These are phyloP conservation scores for Drosophila eugracilis DNA, from an alignment of 1,140 invertebrate genomes.

Conservation along the genomic window DNA sequence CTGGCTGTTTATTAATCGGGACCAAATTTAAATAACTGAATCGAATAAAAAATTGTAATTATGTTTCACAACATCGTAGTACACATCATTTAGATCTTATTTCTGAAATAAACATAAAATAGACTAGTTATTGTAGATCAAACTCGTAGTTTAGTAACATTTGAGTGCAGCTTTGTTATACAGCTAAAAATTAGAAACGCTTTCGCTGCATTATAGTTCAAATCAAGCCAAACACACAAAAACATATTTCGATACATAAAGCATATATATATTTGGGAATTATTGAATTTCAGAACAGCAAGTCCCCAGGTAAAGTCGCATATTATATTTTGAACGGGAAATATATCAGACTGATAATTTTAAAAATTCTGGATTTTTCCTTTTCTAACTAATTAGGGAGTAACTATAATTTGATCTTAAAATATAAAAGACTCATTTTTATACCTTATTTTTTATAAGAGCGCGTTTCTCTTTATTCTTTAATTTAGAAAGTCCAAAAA, in stretches of 20 bases:
- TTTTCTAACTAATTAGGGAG: not conserved
- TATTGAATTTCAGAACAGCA: conserved; percentile 2
- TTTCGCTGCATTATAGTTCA: conserved; percentile 51
- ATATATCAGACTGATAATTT: not conserved
- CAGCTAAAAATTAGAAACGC: conserved; percentile 54
- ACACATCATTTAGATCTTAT: conserved; percentile 26
- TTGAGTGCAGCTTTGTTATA: conserved; percentile 41
- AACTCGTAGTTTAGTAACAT: conserved; percentile 56
- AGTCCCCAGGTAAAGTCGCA: conserved; percentile 13
- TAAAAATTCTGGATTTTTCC: not conserved
- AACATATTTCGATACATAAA: conserved; percentile 26
- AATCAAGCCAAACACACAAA: conserved; percentile 45
- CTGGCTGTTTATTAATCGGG: conserved; percentile 55
- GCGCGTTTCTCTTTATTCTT: not conserved
- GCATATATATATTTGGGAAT: conserved; percentile 1
- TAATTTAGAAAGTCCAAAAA: conserved; percentile 1
- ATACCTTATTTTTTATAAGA: not conserved
- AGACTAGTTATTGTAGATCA: conserved; percentile 45
- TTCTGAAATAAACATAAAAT: conserved; percentile 26
- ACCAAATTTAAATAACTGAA: conserved; percentile 25
- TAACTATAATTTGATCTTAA: not conserved
- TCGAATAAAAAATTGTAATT: conserved; percentile 19
- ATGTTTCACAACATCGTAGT: conserved; percentile 39
- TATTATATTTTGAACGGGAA: no score
- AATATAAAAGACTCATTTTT: not conserved